Evolutionary conservation across 2,888 invertebrate species (phyloP), one percentile per base, ranked within the genome.

Genomic region (Myopa tessellatipennis): DNA sequence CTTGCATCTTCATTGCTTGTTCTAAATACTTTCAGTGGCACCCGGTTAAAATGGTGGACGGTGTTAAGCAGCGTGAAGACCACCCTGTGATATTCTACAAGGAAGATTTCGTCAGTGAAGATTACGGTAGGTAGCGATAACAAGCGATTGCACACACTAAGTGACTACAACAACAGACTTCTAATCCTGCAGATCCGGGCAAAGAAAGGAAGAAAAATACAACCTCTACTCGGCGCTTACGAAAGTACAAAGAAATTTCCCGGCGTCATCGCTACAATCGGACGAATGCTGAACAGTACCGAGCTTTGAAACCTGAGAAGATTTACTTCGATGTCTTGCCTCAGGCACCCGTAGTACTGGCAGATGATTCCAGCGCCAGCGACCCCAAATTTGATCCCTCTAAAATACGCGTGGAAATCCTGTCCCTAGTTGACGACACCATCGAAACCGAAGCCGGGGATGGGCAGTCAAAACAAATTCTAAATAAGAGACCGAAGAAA

Each of bases 61-160:
- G 86, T 12, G 80, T 83, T 4, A 45, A 83, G 79, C 83, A 83
- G 38, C 50, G 76, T 76, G 85, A 87, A 79, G 83, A 85, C 79
- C 88, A 88, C 82, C 88, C 88, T 8, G 83, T 86, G 79, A 83
- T 88, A 61, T 86, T 85, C 83, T 88, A 88, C 80, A 88, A 88
- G 74, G 88, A 88, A 80, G 88, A 88, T 79, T 86, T 87, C 80
- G 88, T 88, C 72, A 86, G 76, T 76, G 88, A 87, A 79, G 87
- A 88, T 82, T 88, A 85, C 81, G 87, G 88, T 87, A 77, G 82
- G 83, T 58, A 18, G 12, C 18, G 82, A 83, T 58, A 18, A 60
- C 18, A 60, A 18, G 61, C 4, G 10, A 26, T 26, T 61, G 14
- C 36, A 68, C 18, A 8, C n/a, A 38, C n/a, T n/a, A n/a, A n/a